A percentile compares a stretch with the other conserved stretches of the same genome.
These are phyloP conservation scores for Drosophila orena DNA, from an alignment of 1,140 invertebrate genomes.

Conservation along the genomic window DNA sequence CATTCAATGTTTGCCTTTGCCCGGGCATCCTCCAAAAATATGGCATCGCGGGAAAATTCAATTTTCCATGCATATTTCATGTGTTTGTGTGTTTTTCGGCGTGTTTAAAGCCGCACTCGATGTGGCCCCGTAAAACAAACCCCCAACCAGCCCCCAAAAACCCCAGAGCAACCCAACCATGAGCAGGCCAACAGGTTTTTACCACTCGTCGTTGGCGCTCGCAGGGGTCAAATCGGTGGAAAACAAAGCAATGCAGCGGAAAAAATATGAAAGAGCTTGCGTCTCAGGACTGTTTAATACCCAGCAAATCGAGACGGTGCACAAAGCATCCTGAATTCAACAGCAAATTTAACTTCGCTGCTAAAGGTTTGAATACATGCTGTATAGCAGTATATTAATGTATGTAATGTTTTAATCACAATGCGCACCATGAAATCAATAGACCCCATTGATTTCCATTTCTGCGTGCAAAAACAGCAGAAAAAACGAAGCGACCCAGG, in stretches of 20 bases:
- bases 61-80: conserved; percentile 77
- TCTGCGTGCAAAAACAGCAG: conserved; percentile 4
- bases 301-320: background rate
- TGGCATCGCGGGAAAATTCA: conserved; percentile 49
- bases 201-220: conserved; percentile 35
- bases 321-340: too few species aligned
- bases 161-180: conserved; percentile 31
- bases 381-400: too few species aligned
- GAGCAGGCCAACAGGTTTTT: conserved; percentile 51
- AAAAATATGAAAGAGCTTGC: conserved; percentile 5
- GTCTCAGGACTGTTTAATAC: conserved; percentile 6
- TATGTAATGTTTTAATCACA: too few species aligned
- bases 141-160: conserved; percentile 11
- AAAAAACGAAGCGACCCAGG: conserved; percentile 43
- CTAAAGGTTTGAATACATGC: too few species aligned
- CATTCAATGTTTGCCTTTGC: conserved; percentile 53
- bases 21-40: conserved; percentile 15
- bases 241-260: conserved; percentile 33
- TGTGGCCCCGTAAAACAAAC: conserved; percentile 25
- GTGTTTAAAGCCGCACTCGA: conserved; percentile 65
- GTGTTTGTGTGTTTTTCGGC: conserved; percentile 56
- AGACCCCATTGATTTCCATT: background rate
- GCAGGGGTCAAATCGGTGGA: conserved; percentile 31
- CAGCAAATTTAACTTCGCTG: too few species aligned
- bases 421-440: background rate